Evolutionary conservation across 1,140 invertebrate genomes (phyloP), one percentile per base, ranked within the genome.

Genomic region (Andricus grossulariae): DNA sequence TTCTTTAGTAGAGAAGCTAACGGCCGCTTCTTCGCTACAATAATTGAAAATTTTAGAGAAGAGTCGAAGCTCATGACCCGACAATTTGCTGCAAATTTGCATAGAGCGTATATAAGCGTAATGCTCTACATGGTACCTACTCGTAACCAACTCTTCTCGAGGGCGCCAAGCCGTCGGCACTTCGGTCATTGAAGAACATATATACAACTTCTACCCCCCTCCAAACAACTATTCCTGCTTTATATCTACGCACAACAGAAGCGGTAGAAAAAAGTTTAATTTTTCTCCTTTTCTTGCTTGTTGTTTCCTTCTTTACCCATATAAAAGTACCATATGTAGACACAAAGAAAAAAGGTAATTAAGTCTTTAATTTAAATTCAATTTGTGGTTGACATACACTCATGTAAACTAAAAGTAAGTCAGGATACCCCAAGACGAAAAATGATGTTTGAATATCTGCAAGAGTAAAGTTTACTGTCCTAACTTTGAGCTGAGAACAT

Each of bases 51-150:
- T 66, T 25, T 39, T 45, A 72, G 82, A 80, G 78, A 75, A 74
- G 76, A 84, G 71, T 73, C 52, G 77, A 76, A 79, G 75, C 80
- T 80, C 79, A 75, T 80, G 83, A 80, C 76, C 79, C 79, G 78
- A 85, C 84, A 87, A 87, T 87, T 88, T 84, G 84, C 83, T 72
- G 76, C 52, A 77, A 88, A 87, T 87, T 87, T 87, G 84, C 86
- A 88, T 86, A 87, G 83, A 83, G 74, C 80, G 84, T 84, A 84
- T 84, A 45, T 10, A 83, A 85, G 84, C 83, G 85, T 84, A 85
- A 84, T 81, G 80, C 78, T 79, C 49, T 73, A 70, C 70, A 50
- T 73, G 75, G 77, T 78, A 77, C 60, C 76, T 82, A 74, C 78
- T 77, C 74, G 78, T 83, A 85, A 85, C 78, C 84, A 78, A 70